Percentiles rank a stretch among this genome's conserved stretches.
Conservation (phyloP, 2,113 vertebrate genomes). For the Tricholaema leucomelas region DNA sequence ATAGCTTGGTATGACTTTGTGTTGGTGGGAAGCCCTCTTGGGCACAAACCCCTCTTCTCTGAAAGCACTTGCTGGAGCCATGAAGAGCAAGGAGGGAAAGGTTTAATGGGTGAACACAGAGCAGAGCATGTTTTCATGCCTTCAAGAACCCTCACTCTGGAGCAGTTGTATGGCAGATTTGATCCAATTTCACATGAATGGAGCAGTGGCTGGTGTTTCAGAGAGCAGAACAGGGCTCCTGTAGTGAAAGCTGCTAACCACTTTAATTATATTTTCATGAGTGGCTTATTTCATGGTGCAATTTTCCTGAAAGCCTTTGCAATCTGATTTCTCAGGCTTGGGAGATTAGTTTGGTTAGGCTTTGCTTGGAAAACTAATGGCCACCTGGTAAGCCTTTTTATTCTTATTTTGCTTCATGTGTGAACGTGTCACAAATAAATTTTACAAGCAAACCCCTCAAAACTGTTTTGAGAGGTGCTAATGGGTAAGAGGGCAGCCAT, state of each 20-base stretch:
- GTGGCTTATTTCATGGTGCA: conserved; percentile 34
- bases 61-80: conserved; percentile 30
- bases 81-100: conserved; percentile 24
- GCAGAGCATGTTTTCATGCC: conserved; percentile 22
- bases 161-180: conserved; percentile 14
- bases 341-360: not conserved
- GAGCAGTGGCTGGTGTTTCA: not conserved
- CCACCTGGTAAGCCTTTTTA: not conserved
- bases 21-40: conserved; percentile 14
- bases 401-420: not conserved
- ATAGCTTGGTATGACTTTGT: conserved; percentile 3
- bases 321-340: conserved; percentile 31
- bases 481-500: not conserved
- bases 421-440: not conserved
- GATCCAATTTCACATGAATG: conserved; percentile 52
- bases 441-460: not conserved
- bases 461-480: not conserved
- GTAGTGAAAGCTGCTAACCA: conserved; percentile 54
- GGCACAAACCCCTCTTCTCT: conserved; percentile 27
- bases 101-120: not conserved
- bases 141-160: conserved; percentile 16
- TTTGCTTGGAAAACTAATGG: conserved; percentile 24
- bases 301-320: conserved; percentile 47
- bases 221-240: not conserved
- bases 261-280: conserved; percentile 27